phyloP scores from a whole-genome alignment of 2,113 vertebrate species.

The Clupea harengus region DNA sequence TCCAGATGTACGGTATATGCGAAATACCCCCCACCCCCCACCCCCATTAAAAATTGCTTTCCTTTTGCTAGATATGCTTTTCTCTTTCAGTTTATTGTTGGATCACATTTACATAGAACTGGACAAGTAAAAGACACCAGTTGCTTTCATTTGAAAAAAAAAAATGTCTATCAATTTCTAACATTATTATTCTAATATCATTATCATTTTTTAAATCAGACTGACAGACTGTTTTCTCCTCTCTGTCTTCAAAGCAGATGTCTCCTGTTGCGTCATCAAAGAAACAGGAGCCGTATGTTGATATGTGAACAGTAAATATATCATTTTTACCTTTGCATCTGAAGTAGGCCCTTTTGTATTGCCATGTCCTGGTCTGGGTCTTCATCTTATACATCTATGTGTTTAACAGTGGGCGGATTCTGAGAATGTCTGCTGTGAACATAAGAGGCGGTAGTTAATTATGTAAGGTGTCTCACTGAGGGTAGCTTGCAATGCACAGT shows the following conservation, averaged over 20 bases:
- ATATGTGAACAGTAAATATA: background rate
- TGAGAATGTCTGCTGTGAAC: background rate
- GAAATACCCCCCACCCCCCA: too few species aligned
- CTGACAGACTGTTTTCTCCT: background rate
- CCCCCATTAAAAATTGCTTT: background rate
- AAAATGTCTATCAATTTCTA: too few species aligned
- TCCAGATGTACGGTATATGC: too few species aligned
- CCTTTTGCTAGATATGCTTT: background rate
- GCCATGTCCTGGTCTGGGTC: background rate
- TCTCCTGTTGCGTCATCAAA: constrained; percentile 1
- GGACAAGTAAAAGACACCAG: background rate
- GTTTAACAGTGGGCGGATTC: background rate
- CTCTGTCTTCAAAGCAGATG: background rate
- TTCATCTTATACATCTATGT: background rate
- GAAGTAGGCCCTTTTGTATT: background rate
- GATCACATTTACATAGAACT: background rate
- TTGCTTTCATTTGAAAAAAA: background rate
- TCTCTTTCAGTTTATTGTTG: background rate
- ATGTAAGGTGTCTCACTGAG: background rate
- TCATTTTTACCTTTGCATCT: background rate
- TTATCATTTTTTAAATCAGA: background rate
- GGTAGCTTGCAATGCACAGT: background rate
- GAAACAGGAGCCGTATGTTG: background rate
- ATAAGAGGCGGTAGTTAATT: background rate
- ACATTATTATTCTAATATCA: too few species aligned